Evolutionary conservation across 2,113 vertebrate species (phyloP).

Genomic region (Hemiscyllium ocellatum): DNA sequence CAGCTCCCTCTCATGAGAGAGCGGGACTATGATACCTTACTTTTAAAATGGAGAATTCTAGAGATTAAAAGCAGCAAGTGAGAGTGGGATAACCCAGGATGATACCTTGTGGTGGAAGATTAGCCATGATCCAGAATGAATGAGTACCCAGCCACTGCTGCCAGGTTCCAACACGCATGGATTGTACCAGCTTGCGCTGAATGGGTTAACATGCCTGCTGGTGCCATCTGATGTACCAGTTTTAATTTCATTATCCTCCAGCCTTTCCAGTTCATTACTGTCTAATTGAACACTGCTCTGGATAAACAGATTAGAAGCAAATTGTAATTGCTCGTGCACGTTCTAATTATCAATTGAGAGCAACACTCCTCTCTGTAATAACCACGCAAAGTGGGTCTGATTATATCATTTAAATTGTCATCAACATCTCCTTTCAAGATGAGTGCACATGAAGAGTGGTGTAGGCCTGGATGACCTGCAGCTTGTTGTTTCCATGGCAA

Average conservation of each 20-base stretch:
- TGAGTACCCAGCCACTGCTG: too few species aligned
- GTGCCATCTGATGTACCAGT: neutral
- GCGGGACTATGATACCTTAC: too few species aligned
- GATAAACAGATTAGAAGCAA: conserved; percentile 31
- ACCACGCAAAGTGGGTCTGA: neutral
- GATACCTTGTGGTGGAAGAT: too few species aligned
- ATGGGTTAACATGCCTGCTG: neutral
- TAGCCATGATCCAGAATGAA: too few species aligned
- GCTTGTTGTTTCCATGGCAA: neutral
- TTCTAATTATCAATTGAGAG: conserved; percentile 4
- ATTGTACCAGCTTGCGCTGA: neutral
- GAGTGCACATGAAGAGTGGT: neutral
- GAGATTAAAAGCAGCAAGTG: too few species aligned
- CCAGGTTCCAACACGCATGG: too few species aligned
- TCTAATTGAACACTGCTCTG: neutral
- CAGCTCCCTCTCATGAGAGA: too few species aligned
- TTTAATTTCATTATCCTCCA: conserved; percentile 14
- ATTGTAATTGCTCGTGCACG: neutral
- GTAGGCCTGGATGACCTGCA: neutral
- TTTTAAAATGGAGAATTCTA: too few species aligned
- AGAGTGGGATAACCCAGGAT: too few species aligned
- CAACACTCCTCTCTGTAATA: neutral
- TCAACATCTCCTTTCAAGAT: neutral
- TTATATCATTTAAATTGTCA: neutral
- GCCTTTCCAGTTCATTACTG: neutral